Conservation (phyloP, 2,888 invertebrate genomes). For the Platycheirus rosarum region DNA sequence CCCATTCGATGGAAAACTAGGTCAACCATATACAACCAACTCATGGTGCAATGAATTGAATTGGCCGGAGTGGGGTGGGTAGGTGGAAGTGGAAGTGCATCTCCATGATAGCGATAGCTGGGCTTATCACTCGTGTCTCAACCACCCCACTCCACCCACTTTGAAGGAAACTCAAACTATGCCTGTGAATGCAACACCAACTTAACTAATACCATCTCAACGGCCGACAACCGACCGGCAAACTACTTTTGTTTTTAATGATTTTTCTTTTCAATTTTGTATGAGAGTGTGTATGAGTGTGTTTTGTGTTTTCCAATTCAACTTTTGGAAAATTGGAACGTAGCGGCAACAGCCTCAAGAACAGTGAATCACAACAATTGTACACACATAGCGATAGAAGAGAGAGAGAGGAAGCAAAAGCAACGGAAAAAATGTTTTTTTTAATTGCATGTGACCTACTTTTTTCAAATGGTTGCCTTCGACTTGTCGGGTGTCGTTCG, state of each 20-base stretch:
- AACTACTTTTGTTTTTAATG: conserved; percentile 61
- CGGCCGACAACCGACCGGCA: conserved; percentile 44
- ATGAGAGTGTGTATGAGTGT: conserved; percentile 3
- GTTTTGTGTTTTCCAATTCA: conserved; percentile 32
- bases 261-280: conserved; percentile 58
- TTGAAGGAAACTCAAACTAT: conserved; percentile 45
- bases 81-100: too few relatives aligned
- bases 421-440: conserved; percentile 45
- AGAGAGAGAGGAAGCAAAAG: conserved; percentile 50
- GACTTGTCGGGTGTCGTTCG: conserved; percentile 43
- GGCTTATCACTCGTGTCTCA: neutral
- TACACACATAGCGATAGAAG: conserved; percentile 42
- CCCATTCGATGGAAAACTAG: conserved; percentile 48
- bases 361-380: conserved; percentile 70
- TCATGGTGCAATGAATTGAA: conserved; percentile 19
- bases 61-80: conserved; percentile 21
- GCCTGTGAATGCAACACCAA: conserved; percentile 32
- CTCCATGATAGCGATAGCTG: neutral
- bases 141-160: conserved; percentile 51
- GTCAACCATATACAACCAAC: conserved; percentile 57
- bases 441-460: conserved; percentile 73
- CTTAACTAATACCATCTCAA: conserved; percentile 7
- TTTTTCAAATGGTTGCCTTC: conserved; percentile 70
- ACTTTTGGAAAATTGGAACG: conserved; percentile 67
- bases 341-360: conserved; percentile 56